A percentile compares a stretch with the other conserved stretches of the same genome.
These are phyloP conservation scores for Eucidaris tribuloides DNA, from an alignment of 35 echinoderm and acorn worm genomes.

Conservation along the genomic window DNA sequence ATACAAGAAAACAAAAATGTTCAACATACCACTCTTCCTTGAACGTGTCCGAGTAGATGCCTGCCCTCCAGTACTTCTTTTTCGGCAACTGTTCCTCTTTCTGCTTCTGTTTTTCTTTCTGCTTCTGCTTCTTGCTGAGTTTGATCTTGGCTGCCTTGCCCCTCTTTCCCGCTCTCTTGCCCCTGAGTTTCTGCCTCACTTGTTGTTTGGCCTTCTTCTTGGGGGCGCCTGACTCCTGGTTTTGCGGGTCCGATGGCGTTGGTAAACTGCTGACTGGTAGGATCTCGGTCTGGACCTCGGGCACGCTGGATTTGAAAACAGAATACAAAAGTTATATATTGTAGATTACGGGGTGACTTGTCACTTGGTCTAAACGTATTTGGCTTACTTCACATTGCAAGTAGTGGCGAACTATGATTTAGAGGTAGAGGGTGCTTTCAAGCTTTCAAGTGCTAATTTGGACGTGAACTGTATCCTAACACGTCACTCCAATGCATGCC, in stretches of 20 bases:
- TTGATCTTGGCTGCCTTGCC: not conserved
- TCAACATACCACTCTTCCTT: conserved; percentile 82
- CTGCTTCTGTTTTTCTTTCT: not conserved
- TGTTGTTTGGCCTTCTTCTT: not conserved
- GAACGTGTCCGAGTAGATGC: conserved; percentile 90
- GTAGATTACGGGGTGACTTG: too few relatives aligned
- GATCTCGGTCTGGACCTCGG: conserved; percentile 18
- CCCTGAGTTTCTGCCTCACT: not conserved
- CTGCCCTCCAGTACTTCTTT: conserved; percentile 91
- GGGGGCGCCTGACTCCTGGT: not conserved
- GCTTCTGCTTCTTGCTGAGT: conserved; percentile 21
- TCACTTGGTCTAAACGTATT: too few relatives aligned
- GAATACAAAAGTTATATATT: too few relatives aligned
- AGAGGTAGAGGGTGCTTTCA: too few relatives aligned
- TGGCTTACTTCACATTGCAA: too few relatives aligned
- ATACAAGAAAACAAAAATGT: too few relatives aligned
- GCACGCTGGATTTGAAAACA: not conserved
- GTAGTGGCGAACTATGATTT: too few relatives aligned
- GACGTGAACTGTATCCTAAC: too few relatives aligned
- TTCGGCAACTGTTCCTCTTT: conserved; percentile 60
- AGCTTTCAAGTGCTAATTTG: too few relatives aligned
- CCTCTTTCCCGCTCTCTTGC: conserved; percentile 19
- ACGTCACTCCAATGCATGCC: too few relatives aligned
- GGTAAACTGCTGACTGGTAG: not conserved
- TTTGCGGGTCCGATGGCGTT: not conserved